Conservation (phyloP, 2,113 vertebrate genomes). For the Pantherophis guttatus region DNA sequence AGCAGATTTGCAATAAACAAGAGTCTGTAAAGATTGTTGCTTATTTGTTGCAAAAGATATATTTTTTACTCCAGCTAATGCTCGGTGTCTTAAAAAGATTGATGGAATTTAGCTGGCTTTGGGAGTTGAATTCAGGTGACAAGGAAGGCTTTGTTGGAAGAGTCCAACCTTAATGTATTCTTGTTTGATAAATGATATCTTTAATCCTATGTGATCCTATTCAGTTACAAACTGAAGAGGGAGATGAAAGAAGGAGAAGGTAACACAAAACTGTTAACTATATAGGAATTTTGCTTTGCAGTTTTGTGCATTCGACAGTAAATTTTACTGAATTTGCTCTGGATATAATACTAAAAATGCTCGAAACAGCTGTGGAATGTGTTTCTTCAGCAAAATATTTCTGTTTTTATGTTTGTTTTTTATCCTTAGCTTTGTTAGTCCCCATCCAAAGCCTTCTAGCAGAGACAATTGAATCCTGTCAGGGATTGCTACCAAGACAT, state of each 20-base stretch:
- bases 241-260: constrained; percentile 37
- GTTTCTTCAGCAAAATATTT: constrained; percentile 67
- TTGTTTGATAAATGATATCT: constrained; percentile 56
- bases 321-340: constrained; percentile 55
- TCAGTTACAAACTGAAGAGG: constrained; percentile 54
- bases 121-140: constrained; percentile 77
- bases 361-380: constrained; percentile 85
- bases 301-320: constrained; percentile 71
- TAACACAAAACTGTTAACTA: constrained; percentile 70
- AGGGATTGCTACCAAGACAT: constrained; percentile 87
- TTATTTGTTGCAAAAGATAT: constrained; percentile 68
- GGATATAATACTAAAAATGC: constrained; percentile 63
- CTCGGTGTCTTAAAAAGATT: constrained; percentile 76
- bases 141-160: constrained; percentile 83
- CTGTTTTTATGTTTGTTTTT: constrained; percentile 59
- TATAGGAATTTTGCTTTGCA: constrained; percentile 59
- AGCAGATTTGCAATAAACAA: constrained; percentile 69
- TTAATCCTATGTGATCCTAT: constrained; percentile 44
- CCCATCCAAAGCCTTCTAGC: constrained; percentile 82
- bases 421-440: constrained; percentile 73
- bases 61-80: constrained; percentile 71
- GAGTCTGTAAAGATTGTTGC: constrained; percentile 61
- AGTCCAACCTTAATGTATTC: constrained; percentile 65
- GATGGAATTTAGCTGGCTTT: constrained; percentile 69
- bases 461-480: constrained; percentile 80